phyloP scores from a whole-genome alignment of 1,140 invertebrate genomes.

The Zaprionus tsacasi region DNA sequence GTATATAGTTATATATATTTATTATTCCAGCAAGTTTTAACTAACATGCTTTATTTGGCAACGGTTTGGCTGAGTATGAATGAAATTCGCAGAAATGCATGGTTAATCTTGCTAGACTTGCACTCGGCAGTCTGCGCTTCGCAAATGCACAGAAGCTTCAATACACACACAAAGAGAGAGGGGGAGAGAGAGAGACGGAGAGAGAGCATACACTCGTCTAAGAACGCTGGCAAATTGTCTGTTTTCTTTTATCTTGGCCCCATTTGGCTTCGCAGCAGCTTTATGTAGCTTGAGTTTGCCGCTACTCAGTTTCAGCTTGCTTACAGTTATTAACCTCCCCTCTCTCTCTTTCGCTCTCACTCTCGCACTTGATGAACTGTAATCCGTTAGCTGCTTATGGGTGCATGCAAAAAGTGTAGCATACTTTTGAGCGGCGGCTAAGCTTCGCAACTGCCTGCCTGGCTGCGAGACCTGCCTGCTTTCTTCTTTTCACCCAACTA shows the following conservation, averaged over 20 bases:
- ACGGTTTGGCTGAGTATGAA: background rate
- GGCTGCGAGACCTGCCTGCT: background rate
- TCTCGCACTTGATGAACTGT: slow-evolving; percentile 41
- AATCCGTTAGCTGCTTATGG: slow-evolving; percentile 53
- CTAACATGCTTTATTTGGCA: too few species aligned
- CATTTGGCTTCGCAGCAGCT: slow-evolving; percentile 13
- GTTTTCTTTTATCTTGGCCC: slow-evolving; percentile 5
- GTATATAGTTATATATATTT: too few species aligned
- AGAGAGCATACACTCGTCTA: background rate
- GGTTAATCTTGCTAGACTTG: background rate
- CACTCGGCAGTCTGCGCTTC: background rate
- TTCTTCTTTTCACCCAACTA: background rate
- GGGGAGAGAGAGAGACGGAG: too few species aligned
- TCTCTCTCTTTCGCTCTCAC: slow-evolving; percentile 1
- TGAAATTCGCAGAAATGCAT: background rate
- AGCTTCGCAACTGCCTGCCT: background rate
- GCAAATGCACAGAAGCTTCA: background rate
- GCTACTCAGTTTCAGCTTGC: slow-evolving; percentile 28
- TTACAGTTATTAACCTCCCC: slow-evolving; percentile 66
- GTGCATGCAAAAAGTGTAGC: slow-evolving; percentile 28
- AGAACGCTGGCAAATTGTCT: background rate
- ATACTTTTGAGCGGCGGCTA: slow-evolving; percentile 31
- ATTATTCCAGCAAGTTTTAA: too few species aligned
- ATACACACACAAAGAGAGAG: background rate
- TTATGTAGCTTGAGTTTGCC: slow-evolving; percentile 14